These are phyloP conservation scores for Drosophila nigricruria DNA, from an alignment of 2,888 invertebrate species.

Conservation along the genomic window DNA sequence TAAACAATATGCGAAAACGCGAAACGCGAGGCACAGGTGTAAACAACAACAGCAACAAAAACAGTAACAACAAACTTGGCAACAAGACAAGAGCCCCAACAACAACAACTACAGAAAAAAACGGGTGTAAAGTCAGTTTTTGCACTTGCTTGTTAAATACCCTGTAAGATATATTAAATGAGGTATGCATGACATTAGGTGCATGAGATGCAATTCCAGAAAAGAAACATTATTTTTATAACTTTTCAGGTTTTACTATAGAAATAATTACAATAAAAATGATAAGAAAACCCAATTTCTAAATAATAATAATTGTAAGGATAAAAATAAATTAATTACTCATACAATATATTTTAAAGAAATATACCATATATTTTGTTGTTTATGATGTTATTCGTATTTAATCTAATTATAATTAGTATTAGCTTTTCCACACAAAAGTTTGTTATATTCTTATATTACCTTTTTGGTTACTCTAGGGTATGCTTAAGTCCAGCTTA, in stretches of 20 bases:
- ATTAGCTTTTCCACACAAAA: too few relatives aligned
- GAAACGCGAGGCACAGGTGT: constrained; percentile 58
- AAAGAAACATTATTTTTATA: neutral
- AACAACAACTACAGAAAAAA: constrained; percentile 16
- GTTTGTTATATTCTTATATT: too few relatives aligned
- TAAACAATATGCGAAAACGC: constrained; percentile 39
- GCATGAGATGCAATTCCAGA: neutral
- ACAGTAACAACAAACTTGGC: constrained; percentile 47
- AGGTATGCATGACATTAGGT: neutral
- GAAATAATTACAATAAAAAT: too few relatives aligned
- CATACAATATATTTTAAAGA: too few relatives aligned
- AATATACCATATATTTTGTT: too few relatives aligned
- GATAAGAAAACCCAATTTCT: neutral
- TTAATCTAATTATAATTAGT: too few relatives aligned
- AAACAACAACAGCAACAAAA: constrained; percentile 48
- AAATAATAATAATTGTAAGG: neutral
- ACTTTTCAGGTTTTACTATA: neutral
- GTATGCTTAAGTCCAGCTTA: constrained; percentile 15
- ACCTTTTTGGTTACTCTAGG: neutral
- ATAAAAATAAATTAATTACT: neutral
- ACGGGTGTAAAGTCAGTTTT: constrained; percentile 44
- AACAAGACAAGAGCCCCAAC: constrained; percentile 42
- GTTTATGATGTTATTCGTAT: too few relatives aligned
- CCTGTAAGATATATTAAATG: neutral
- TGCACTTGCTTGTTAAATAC: constrained; percentile 49